Conservation (phyloP, 2,113 vertebrate genomes). For the Bungarus multicinctus region DNA sequence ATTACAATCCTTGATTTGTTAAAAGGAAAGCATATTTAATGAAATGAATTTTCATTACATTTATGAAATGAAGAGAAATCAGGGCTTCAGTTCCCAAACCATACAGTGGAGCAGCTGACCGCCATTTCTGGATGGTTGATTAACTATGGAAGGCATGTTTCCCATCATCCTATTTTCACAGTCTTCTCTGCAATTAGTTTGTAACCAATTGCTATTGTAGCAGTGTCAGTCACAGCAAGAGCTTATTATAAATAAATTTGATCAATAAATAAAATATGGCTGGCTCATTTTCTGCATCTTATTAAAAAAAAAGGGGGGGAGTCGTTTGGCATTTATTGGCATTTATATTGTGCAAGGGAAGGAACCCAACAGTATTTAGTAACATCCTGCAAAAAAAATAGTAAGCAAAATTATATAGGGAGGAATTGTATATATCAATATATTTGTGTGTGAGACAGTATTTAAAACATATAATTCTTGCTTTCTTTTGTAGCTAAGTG, state of each 20-base stretch:
- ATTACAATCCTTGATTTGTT: not conserved
- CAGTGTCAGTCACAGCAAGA: conserved; percentile 1
- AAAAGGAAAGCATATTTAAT: not conserved
- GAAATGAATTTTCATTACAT: not conserved
- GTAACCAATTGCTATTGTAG: not conserved
- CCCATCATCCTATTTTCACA: not conserved
- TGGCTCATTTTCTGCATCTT: not conserved
- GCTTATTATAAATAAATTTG: not conserved
- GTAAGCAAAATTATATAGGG: not conserved
- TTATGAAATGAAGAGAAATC: not conserved
- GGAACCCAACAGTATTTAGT: not conserved
- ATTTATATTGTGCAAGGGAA: not conserved
- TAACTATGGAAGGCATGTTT: not conserved
- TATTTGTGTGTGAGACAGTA: not conserved
- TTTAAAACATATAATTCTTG: no score
- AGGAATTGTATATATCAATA: not conserved
- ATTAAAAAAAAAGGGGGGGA: not conserved
- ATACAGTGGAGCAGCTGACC: not conserved
- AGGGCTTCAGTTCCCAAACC: not conserved
- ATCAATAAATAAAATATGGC: not conserved
- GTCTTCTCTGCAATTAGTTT: not conserved
- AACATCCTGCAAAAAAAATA: not conserved
- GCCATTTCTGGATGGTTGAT: not conserved
- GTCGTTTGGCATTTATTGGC: not conserved
- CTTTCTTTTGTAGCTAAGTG: conserved; percentile 22